Percentiles rank a stretch among this genome's conserved stretches.
These are phyloP conservation scores for Bombyx mori DNA, from an alignment of 1,140 invertebrate species.

Conservation along the genomic window ASM3026992v2 NC_085122.1:8930501-8931000, in stretches of 20 bases:
- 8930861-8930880: constrained; percentile 55
- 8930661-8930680: constrained; percentile 72
- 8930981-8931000: too few species aligned
- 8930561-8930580: constrained; percentile 57
- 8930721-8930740: constrained; percentile 71
- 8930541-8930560: constrained; percentile 22
- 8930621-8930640: constrained; percentile 61
- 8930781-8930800: constrained; percentile 60
- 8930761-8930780: constrained; percentile 69
- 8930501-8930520: constrained; percentile 61
- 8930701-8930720: constrained; percentile 71
- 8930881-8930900: constrained; percentile 61
- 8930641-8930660: constrained; percentile 69
- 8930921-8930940: constrained; percentile 5
- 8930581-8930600: constrained; percentile 57
- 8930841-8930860: constrained; percentile 58
- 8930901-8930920: constrained; percentile 52
- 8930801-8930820: constrained; percentile 65
- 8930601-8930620: constrained; percentile 43
- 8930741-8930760: constrained; percentile 66
- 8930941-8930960: neutral
- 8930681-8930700: constrained; percentile 71
- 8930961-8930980: too few species aligned
- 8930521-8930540: constrained; percentile 31
- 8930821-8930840: constrained; percentile 52